A percentile compares a stretch with the other conserved stretches of the same genome.
Conservation (phyloP, 2,888 invertebrate species). For the Drosophila acutilabella region DNA sequence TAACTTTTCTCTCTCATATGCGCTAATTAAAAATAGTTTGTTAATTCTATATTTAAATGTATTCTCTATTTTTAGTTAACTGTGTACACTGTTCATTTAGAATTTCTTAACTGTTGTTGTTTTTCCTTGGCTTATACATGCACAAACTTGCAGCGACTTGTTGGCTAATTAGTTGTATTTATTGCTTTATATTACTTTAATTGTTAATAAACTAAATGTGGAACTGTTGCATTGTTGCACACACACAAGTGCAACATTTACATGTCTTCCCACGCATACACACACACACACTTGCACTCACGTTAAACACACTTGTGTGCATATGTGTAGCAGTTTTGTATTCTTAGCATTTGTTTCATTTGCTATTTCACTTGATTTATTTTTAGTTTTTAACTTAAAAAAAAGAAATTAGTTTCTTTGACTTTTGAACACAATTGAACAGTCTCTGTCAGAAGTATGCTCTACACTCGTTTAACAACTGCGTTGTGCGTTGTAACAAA, state of each 20-base stretch:
- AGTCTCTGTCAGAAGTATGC: background rate
- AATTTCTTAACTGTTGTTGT: background rate
- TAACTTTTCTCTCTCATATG: background rate
- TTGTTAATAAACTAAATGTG: background rate
- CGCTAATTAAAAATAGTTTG: slow-evolving; percentile 34
- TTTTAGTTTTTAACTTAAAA: background rate
- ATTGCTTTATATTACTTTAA: background rate
- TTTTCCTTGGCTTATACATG: background rate
- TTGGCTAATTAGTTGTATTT: background rate
- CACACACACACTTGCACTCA: background rate
- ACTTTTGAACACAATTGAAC: background rate
- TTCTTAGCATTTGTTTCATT: background rate
- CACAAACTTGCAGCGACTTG: background rate
- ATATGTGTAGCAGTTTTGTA: too few relatives aligned
- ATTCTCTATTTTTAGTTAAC: slow-evolving; percentile 3
- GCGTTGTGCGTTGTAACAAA: slow-evolving; percentile 24
- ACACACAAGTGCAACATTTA: background rate
- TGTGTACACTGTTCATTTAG: slow-evolving; percentile 30
- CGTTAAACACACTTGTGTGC: too few relatives aligned
- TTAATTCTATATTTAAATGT: background rate
- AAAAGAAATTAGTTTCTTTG: too few relatives aligned
- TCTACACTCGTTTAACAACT: slow-evolving; percentile 6
- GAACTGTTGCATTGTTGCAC: slow-evolving; percentile 25
- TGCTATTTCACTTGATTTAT: background rate
- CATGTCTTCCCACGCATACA: background rate